phyloP scores from a whole-genome alignment of 1,140 invertebrate species.

The Caenorhabditis tropicalis region DNA sequence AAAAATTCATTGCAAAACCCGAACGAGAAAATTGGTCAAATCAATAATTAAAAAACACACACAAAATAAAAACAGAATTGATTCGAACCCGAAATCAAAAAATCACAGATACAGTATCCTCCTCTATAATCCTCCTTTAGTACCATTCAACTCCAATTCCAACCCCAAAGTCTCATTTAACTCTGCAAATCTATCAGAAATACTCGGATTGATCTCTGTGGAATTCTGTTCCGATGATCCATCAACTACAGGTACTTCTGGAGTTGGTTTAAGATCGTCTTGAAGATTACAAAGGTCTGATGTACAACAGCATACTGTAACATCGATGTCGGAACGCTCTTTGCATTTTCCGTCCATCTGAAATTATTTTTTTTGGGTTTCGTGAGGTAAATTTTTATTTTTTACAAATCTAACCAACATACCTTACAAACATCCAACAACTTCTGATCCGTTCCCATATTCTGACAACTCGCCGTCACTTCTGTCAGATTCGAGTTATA shows the following conservation, averaged over 20 bases:
- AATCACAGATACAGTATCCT: neutral
- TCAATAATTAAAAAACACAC: neutral
- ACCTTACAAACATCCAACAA: constrained; percentile 23
- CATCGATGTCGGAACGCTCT: constrained; percentile 3
- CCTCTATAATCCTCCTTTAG: neutral
- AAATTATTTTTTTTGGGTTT: too few species aligned
- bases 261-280: constrained; percentile 5
- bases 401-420: too few species aligned
- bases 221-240: neutral
- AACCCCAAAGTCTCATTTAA: constrained; percentile 6
- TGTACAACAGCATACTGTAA: constrained; percentile 13
- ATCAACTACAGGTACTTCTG: neutral
- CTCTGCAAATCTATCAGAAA: neutral
- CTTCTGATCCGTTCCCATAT: constrained; percentile 29
- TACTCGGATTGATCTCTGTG: neutral
- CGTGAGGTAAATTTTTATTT: too few species aligned
- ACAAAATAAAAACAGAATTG: neutral
- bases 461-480: constrained; percentile 18
- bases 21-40: constrained; percentile 21
- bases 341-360: constrained; percentile 36
- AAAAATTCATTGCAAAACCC: neutral
- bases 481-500: constrained; percentile 35
- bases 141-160: neutral
- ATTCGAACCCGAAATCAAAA: constrained; percentile 8
- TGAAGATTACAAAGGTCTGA: constrained; percentile 1